These are phyloP conservation scores for Laticauda laticaudata DNA, from an alignment of 2,113 vertebrate species.

Conservation along the genomic window DNA sequence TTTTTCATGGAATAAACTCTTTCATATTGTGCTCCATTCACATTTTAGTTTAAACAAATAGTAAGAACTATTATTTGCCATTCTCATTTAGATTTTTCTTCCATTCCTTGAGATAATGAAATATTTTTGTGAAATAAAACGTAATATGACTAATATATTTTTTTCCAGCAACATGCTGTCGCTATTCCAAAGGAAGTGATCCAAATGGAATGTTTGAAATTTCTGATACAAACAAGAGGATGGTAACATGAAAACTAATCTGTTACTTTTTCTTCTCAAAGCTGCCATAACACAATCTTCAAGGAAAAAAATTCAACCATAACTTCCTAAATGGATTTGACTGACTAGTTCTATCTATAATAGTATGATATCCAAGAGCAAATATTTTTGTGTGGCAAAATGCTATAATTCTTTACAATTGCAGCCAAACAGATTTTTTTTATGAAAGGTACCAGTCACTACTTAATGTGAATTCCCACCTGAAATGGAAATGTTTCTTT, in stretches of 20 bases:
- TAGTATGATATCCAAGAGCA: not conserved
- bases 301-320: slow-evolving; percentile 25
- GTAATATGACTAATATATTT: not conserved
- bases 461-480: not conserved
- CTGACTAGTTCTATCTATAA: slow-evolving; percentile 16
- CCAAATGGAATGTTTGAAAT: not conserved
- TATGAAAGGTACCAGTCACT: not conserved
- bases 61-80: slow-evolving; percentile 2
- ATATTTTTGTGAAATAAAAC: slow-evolving; percentile 36
- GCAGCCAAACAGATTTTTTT: not conserved
- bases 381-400: not conserved
- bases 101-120: slow-evolving; percentile 40
- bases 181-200: slow-evolving; percentile 12
- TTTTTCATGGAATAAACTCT: not conserved
- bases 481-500: not conserved
- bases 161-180: not conserved
- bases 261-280: slow-evolving; percentile 23
- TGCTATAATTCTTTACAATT: not conserved
- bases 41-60: slow-evolving; percentile 13
- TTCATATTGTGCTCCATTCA: not conserved
- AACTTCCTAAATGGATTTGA: slow-evolving; percentile 33
- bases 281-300: slow-evolving; percentile 35
- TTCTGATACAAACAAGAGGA: not conserved
- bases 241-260: not conserved
- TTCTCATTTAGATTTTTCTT: not conserved